phyloP scores from a whole-genome alignment of 2,113 vertebrate species.

The Mesembrinibis cayennensis region DNA sequence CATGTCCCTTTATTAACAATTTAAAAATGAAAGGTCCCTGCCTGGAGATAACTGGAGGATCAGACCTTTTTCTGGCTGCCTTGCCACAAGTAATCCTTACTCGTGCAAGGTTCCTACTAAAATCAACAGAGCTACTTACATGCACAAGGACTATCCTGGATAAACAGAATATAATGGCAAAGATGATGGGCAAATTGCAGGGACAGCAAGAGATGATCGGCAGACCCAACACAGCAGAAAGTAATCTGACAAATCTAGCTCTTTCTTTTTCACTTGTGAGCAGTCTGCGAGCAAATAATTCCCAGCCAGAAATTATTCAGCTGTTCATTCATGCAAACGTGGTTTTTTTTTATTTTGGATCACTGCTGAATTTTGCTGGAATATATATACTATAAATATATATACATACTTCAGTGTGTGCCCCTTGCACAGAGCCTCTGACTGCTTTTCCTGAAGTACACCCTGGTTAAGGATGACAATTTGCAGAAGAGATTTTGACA shows the following conservation, averaged over 20 bases:
- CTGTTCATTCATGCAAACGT: neutral
- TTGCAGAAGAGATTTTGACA: neutral
- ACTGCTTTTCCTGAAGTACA: neutral
- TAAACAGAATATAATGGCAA: neutral
- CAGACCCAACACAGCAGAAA: neutral
- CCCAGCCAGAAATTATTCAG: neutral
- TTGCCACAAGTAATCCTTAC: neutral
- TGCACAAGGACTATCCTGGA: neutral
- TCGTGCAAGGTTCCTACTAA: neutral
- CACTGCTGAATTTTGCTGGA: neutral
- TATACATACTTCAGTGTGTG: accelerated
- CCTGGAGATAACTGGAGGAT: neutral
- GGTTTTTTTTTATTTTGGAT: neutral
- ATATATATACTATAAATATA: neutral
- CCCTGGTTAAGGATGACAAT: neutral
- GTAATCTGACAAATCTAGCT: neutral
- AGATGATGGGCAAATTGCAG: neutral
- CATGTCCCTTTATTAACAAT: slow-evolving; percentile 40
- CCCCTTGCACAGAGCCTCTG: neutral
- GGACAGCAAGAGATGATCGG: neutral
- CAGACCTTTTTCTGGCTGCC: neutral
- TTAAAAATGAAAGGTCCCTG: slow-evolving; percentile 25
- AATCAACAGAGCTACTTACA: neutral
- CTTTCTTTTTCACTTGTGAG: neutral
- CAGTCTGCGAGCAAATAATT: neutral